Base-by-base conservation (phyloP, 2,113 vertebrate genomes). In the Megaceryle torquata region DNA sequence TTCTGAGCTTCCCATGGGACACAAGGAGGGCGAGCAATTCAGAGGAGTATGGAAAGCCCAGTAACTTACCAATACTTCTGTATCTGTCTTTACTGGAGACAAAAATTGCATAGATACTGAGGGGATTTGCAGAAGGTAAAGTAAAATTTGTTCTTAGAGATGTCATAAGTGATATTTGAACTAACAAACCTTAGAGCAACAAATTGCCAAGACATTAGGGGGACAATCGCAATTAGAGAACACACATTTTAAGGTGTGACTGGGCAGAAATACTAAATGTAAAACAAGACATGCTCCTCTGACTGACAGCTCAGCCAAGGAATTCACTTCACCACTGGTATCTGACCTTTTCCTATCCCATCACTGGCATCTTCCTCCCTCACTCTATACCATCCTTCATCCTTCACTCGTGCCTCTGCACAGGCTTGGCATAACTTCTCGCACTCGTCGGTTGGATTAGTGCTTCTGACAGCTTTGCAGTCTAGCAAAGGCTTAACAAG, bases 401-500 rank as follows among this genome's bases (percentile, higher is more conserved):
- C 39, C 31, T 35, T 35, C 6, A 48, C 33, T 2, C 2, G 1
- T 28, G 41, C 37, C 24, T 67, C 6, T 3, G 74, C 13, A 3
- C 28, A 39, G 65, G 2, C 50, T 41, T n/a, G n/a, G 16, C 59
- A 18, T 4, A 16, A 15, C 24, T 15, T 41, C 35, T 33, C 11
- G n/a, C 6, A 7, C 10, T 29, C 5, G 0, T 1, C 25, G 41
- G 13, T 33, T n/a, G 25, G 26, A 0, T 6, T 33, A 9, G 16
- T 43, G 12, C 77, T 86, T 53, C 63, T 48, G 64, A 11, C 15
- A 69, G 33, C 29, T 77, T 48, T 61, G 46, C 41, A 6, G 18
- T 22, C 31, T 29, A 31, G 26, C 33, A 22, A 78, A 37, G 39
- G 19, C 29, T 63, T 39, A 53, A 22, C 6, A 8, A 9, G 61